Base-by-base conservation (phyloP, 2,113 vertebrate genomes). In the Lepus europaeus region DNA sequence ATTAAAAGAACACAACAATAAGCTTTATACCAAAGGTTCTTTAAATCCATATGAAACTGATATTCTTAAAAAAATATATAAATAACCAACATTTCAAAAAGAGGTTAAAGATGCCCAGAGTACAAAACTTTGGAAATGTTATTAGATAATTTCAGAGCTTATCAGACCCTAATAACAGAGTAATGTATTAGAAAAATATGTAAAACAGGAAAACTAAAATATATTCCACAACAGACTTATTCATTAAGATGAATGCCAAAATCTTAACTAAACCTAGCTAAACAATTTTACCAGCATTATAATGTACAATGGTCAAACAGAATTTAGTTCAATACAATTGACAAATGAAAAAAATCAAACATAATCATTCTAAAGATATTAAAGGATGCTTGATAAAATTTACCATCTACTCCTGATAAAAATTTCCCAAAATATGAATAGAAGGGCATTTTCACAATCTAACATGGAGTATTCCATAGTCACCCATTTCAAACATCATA, bases 321-420 rank as follows among this genome's bases (percentile, higher is more conserved):
- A 92, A 88, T 70, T 63, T 68, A 88, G 33, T 33, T 86, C 27
- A 11, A 74, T 74, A 49, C 4, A 91, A 81, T 20, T 29, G 29
- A 68, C 68, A 90, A 79, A 73, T 66, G 29, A 80, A 69, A 74
- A 90, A 27, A 33, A 33, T 63, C 8, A 80, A 33, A 59, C 10
- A 82, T 45, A 66, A 51, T 5, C 85, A 56, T 94, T 90, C n/a
- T 86, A 73, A 90, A 87, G n/a, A 66, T n/a, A 66, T 10, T 74
- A 64, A 56, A 94, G 4, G 45, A 39, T 49, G 68, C 56, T 1
- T 68, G 59, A 59, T 53, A 91, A 91, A 61, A 87, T 49, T 81
- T 33, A 36, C 66, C 23, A 81, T 59, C 49, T 74, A 74, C 9
- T 81, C 29, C 22, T 59, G 59, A 95, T 33, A 33, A 90, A 87